Evolutionary conservation across 1,140 invertebrate species (phyloP).

Genomic region (Mamestra configurata): DNA sequence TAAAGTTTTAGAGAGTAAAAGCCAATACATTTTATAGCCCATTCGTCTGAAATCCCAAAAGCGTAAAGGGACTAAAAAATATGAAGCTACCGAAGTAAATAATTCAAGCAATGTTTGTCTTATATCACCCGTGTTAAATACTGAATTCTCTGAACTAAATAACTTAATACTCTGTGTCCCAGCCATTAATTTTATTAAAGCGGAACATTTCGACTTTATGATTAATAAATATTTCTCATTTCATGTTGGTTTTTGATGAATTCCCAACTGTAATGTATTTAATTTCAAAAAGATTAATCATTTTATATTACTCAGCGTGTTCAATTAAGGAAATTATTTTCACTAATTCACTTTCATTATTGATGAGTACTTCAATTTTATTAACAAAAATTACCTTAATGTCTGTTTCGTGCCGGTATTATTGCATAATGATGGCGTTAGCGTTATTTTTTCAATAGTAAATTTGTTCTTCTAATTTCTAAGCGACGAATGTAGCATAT

Average conservation of each 20-base stretch:
- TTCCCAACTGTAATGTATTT: neutral
- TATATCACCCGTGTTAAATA: neutral
- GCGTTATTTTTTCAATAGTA: too few species aligned
- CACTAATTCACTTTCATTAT: conserved; percentile 2
- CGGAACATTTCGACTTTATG: conserved; percentile 24
- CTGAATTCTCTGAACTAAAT: neutral
- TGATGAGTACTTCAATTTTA: neutral
- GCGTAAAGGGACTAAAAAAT: conserved; percentile 20
- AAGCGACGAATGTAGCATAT: too few species aligned
- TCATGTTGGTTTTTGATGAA: conserved; percentile 47
- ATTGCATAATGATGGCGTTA: too few species aligned
- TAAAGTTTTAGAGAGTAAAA: conserved; percentile 10
- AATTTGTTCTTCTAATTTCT: too few species aligned
- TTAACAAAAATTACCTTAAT: neutral
- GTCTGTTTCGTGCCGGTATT: neutral
- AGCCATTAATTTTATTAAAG: conserved; percentile 42
- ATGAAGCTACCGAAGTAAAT: conserved; percentile 2
- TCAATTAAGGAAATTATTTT: neutral
- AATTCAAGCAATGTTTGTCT: neutral
- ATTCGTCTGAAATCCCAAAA: conserved; percentile 28
- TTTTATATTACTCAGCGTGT: neutral
- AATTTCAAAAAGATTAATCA: neutral
- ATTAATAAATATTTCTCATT: neutral
- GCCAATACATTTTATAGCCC: neutral
- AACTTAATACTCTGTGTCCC: conserved; percentile 42